Base-by-base conservation (phyloP, 2,797 vertebrate genomes). In the Momotus momota region DNA sequence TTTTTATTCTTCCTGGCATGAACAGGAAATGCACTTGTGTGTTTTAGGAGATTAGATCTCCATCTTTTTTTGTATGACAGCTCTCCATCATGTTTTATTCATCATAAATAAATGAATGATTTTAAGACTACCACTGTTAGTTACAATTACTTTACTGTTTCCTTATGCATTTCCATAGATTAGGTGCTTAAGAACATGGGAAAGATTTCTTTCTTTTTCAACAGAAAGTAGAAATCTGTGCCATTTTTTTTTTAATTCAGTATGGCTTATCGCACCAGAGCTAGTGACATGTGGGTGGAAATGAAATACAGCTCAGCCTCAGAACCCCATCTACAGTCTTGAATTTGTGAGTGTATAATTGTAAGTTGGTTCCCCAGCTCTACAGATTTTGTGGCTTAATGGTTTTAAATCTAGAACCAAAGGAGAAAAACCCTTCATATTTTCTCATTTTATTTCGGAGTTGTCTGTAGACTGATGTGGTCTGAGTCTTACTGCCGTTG, bases 71-170 rank as follows among this genome's bases (percentile, higher is more conserved):
- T 91, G 70, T 73, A 62, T 94, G 93, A 92, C 86, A 90, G 55
- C 66, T 92, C 60, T 95, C 73, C 66, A 62, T 95, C 88, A 87
- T 95, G 78, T 96, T 94, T 96, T 94, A 93, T 94, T 94, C 64
- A 85, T 90, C 60, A 49, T 73, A 94, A 93, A 96, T 93, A 93
- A 94, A 88, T 86, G 86, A 93, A 78, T 81, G 49, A 46, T 69
- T 84, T 90, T 58, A 64, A 70, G 78, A 60, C 77, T 86, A 73
- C 60, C 64, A 46, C 86, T 75, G 77, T 81, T 91, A 80, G 69
- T 72, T 85, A 48, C 65, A 81, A 92, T 92, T 91, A 79, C 88
- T 93, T 94, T 90, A 71, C 49, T 62, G 23, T 81, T 95, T 94
- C 65, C 33, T 79, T 81, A 51, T 86, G 41, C 26, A 14, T 91